phyloP scores from a whole-genome alignment of 2,888 invertebrate species.

The Drosophila bunnanda region DNA sequence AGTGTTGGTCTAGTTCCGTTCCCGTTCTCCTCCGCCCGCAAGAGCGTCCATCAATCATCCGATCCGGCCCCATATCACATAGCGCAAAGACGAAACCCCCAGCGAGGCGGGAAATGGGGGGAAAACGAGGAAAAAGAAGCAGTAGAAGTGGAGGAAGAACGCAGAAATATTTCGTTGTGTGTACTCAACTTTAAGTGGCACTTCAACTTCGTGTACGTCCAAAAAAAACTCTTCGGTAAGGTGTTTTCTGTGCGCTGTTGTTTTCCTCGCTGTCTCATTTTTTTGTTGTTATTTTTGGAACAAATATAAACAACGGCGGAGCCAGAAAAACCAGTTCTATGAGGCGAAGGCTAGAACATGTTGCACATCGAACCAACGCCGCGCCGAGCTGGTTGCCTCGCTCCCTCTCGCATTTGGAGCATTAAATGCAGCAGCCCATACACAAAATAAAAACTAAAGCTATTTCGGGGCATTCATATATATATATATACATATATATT shows the following conservation, averaged over 20 bases:
- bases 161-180: conserved; percentile 46
- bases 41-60: conserved; percentile 64
- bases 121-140: neutral
- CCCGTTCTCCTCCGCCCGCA: conserved; percentile 1
- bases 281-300: conserved; percentile 68
- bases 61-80: conserved; percentile 56
- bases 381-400: conserved; percentile 44
- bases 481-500: conserved; percentile 15
- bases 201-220: conserved; percentile 45
- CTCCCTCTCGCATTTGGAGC: conserved; percentile 61
- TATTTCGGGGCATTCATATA: conserved; percentile 55
- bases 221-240: conserved; percentile 22
- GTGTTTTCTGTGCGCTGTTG: conserved; percentile 33
- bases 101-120: conserved; percentile 9
- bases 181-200: conserved; percentile 58
- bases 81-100: conserved; percentile 18
- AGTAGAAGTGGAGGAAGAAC: conserved; percentile 16
- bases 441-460: conserved; percentile 23
- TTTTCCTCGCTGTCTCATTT: neutral
- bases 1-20: conserved; percentile 24
- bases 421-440: conserved; percentile 56
- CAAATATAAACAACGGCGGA: conserved; percentile 56
- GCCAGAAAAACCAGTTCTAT: conserved; percentile 70
- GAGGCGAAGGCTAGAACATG: conserved; percentile 68
- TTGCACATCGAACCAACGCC: conserved; percentile 58